phyloP scores from a whole-genome alignment of 2,113 vertebrate genomes.

The Naja naja region DNA sequence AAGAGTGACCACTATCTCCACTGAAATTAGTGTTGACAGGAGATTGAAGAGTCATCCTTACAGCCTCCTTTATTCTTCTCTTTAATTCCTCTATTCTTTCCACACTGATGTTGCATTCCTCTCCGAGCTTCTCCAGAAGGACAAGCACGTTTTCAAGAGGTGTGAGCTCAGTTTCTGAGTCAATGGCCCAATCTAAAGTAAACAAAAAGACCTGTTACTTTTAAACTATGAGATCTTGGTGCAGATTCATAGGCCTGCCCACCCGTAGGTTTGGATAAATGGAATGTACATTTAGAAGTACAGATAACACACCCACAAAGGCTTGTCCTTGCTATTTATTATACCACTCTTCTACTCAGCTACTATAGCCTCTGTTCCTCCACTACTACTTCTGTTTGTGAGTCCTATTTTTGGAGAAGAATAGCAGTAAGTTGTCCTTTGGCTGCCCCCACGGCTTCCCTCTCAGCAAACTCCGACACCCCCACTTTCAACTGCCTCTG shows the following conservation, averaged over 20 bases:
- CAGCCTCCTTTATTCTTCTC: constrained; percentile 80
- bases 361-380: no score
- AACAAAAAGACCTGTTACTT: neutral
- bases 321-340: no score
- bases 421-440: no score
- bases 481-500: no score
- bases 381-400: no score
- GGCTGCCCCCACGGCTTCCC: no score
- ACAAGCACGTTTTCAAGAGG: constrained; percentile 83
- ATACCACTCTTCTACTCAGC: no score
- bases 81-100: constrained; percentile 68
- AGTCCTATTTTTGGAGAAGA: no score
- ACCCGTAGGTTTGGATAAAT: neutral
- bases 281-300: neutral
- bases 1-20: neutral
- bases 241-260: neutral
- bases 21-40: neutral
- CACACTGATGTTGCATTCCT: constrained; percentile 65
- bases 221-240: neutral
- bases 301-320: neutral
- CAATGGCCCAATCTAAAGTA: constrained; percentile 74
- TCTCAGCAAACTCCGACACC: no score
- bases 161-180: constrained; percentile 68
- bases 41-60: constrained; percentile 54
- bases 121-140: constrained; percentile 72